Conservation (phyloP, 2,888 invertebrate species). For the Thera obeliscata region DNA sequence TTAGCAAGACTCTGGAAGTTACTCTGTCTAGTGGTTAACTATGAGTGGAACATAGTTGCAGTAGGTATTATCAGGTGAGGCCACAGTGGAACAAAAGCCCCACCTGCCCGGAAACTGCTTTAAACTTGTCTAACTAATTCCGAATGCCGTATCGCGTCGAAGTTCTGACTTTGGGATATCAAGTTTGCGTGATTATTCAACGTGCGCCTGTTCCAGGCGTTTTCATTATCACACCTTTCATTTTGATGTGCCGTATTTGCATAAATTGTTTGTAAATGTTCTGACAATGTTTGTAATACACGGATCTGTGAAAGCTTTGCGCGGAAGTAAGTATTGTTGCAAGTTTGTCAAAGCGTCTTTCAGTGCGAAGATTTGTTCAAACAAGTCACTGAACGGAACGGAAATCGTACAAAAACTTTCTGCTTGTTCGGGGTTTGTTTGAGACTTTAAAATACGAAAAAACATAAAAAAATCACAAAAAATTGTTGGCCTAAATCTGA, state of each 20-base stretch:
- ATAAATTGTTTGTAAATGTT: constrained; percentile 33
- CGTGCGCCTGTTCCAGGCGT: constrained; percentile 46
- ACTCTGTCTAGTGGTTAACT: constrained; percentile 37
- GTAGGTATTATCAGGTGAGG: constrained; percentile 62
- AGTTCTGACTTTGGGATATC: constrained; percentile 59
- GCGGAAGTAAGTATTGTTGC: constrained; percentile 1
- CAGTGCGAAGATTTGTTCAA: neutral
- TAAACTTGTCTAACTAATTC: constrained; percentile 63
- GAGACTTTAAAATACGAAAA: too few relatives aligned
- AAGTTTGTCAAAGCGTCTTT: constrained; percentile 10
- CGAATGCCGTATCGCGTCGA: constrained; percentile 59
- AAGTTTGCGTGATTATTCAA: constrained; percentile 56
- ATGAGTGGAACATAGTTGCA: constrained; percentile 59
- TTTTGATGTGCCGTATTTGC: constrained; percentile 33
- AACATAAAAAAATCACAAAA: too few relatives aligned
- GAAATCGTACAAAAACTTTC: neutral
- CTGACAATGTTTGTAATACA: constrained; percentile 25
- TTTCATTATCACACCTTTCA: constrained; percentile 46
- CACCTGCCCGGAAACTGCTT: constrained; percentile 62
- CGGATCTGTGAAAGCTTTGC: constrained; percentile 16
- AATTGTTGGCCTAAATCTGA: too few relatives aligned
- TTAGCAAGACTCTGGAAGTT: constrained; percentile 2
- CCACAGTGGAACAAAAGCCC: constrained; percentile 61
- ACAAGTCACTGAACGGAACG: neutral
- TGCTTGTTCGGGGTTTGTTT: too few relatives aligned